Evolutionary conservation across 2,797 vertebrate species (phyloP), one percentile per base, ranked within the genome.

Genomic region (Pelochelys cantorii): DNA sequence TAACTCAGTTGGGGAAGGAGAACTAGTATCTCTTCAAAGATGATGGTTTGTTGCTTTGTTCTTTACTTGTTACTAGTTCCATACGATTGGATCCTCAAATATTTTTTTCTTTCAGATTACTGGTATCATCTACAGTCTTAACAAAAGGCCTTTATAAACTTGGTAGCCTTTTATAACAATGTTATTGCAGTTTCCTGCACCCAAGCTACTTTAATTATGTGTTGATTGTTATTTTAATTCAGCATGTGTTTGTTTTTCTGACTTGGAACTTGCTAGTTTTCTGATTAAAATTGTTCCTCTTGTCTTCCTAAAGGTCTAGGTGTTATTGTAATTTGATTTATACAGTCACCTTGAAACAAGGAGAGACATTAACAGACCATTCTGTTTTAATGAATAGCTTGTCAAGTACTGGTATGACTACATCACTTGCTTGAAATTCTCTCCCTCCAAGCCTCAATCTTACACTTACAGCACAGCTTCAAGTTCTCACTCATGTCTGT

Each of bases 331-430:
- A 90, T 87, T 95, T 98, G 97, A 97, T 97, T 97, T 97, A 97
- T 96, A 97, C 89, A 56, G 52, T 93, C 97, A 98, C 97, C 97
- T 98, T 98, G 97, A 96, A 96, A 93, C 27, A 95, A 97, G 96
- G 94, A 96, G 92, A 96, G 56, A 94, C 93, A 91, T 97, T 97
- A 96, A 95, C 92, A 62, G 42, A 96, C 89, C 3, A 1, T 94
- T 96, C 92, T 1, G 1, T 95, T 98, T 95, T 95, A 97, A 98
- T 95, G 96, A 98, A 98, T 97, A 94, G 31, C 91, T 97, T 97
- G 95, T 97, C 97, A 98, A 91, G 87, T 94, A 55, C 85, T 96
- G 94, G 84, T 94, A 83, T 95, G 95, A 90, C 94, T 95, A 95
- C 94, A 97, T 96, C 91, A 92, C 88, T 86, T 85, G 79, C 85